These are phyloP conservation scores for Brachypalpus laphriformis DNA, from an alignment of 2,888 invertebrate genomes.

Conservation along the genomic window DNA sequence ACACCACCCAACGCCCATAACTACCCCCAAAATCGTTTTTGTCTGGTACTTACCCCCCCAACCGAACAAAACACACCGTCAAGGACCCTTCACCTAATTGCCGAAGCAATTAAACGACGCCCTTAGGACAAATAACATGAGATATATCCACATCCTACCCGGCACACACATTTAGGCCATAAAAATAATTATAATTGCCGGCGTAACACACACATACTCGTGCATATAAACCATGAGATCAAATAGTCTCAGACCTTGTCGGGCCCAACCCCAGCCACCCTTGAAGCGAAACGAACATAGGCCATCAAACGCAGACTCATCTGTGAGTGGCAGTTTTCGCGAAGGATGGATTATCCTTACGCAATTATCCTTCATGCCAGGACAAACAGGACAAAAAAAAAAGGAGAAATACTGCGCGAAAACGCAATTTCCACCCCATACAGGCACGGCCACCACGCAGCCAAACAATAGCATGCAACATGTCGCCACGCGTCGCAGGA, in stretches of 20 bases:
- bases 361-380: constrained; percentile 68
- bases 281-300: constrained; percentile 78
- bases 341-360: constrained; percentile 75
- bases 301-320: constrained; percentile 81
- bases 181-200: constrained; percentile 74
- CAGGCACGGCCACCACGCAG: constrained; percentile 13
- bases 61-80: constrained; percentile 65
- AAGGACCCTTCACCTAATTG: constrained; percentile 74
- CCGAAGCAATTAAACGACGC: constrained; percentile 82
- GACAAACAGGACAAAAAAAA: constrained; percentile 39
- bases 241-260: constrained; percentile 59
- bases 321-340: constrained; percentile 81
- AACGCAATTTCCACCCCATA: constrained; percentile 67
- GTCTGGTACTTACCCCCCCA: constrained; percentile 57
- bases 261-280: constrained; percentile 59
- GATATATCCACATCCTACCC: constrained; percentile 67
- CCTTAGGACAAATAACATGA: constrained; percentile 82
- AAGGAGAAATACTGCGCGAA: constrained; percentile 53
- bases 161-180: constrained; percentile 69
- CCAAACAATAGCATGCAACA: constrained; percentile 72
- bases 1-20: constrained; percentile 52
- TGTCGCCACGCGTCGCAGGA: constrained; percentile 72
- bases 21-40: constrained; percentile 57
- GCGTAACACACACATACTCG: constrained; percentile 31
- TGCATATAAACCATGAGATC: constrained; percentile 22